Evolutionary conservation across 2,113 vertebrate species (phyloP), one percentile per base, ranked within the genome.

Genomic region (Seriola aureovittata): DNA sequence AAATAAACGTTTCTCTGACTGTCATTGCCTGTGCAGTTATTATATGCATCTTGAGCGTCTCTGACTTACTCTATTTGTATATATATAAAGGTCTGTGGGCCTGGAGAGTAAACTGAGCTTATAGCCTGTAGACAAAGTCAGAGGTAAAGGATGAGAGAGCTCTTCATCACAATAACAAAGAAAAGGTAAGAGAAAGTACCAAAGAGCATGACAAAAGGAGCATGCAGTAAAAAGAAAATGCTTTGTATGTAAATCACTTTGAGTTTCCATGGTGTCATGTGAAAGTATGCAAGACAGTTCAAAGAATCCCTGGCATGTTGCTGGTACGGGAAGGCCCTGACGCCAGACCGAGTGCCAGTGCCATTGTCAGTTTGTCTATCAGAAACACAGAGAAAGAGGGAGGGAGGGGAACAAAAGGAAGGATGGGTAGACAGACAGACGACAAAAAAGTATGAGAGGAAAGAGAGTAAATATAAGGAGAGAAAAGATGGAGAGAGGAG

Each of bases 301-400:
- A 75, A 92, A 86, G 90, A 93, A 94, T 94, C 82, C 50, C 79
- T 85, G 78, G 86, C 93, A 92, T 92, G 89, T 76, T 23, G 69
- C 55, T 82, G 74, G 83, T 78, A 87, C 83, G 84, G 73, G 78
- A 87, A 76, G 85, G 60, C 59, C 62, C 86, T 29, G 89, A 89
- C 82, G 78, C 84, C 87, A 89, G 92, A 88, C 92, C 73, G 46
- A 89, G 84, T 17, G 89, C 78, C 72, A 73, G 88, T 72, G 85
- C 90, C 86, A 68, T 86, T 93, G 90, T 90, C 88, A 88, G 48
- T 86, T 89, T 82, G 77, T 72, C 81, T 73, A 66, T 83, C 72
- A 81, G 46, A 84, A 65, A 76, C 25, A 69, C 12, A 80, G 50
- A 63, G 65, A 74, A 40, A 65, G 42, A 75, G 12, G 48, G 79